phyloP scores from a whole-genome alignment of 2,797 vertebrate genomes.

The Enteromius treurensis region DNA sequence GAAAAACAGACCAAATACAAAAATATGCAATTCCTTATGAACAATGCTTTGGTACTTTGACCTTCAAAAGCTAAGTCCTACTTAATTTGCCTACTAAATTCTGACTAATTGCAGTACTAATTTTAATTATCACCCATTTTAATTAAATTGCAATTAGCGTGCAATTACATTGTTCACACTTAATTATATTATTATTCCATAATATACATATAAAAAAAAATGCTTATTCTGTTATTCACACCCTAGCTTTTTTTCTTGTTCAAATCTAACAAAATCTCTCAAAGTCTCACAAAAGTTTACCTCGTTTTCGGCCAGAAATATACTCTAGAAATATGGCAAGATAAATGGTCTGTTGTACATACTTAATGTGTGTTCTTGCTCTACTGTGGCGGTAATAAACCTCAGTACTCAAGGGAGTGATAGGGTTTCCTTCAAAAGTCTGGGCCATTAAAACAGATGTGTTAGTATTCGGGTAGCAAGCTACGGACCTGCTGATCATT shows the following conservation, averaged over 20 bases:
- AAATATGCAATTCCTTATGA: neutral
- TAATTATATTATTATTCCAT: neutral
- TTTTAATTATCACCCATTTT: neutral
- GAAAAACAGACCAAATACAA: neutral
- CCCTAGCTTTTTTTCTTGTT: neutral
- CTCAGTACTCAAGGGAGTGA: constrained; percentile 7
- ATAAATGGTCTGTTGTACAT: constrained; percentile 4
- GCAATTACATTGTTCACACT: neutral
- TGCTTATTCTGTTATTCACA: neutral
- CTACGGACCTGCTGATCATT: neutral
- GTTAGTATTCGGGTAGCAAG: neutral
- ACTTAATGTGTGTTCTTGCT: constrained; percentile 5
- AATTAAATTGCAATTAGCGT: neutral
- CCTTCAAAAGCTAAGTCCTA: neutral
- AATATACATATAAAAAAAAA: neutral
- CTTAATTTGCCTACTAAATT: neutral
- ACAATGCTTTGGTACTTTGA: neutral
- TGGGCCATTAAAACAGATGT: neutral
- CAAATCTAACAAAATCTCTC: neutral
- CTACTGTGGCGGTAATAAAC: neutral
- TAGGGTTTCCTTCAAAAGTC: neutral
- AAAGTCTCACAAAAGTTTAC: neutral
- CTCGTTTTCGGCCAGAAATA: neutral
- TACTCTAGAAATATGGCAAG: neutral
- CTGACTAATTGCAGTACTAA: neutral